A percentile compares a stretch with the other conserved stretches of the same genome.
Conservation (phyloP, 1,140 invertebrate species). For the Apis dorsata region DNA sequence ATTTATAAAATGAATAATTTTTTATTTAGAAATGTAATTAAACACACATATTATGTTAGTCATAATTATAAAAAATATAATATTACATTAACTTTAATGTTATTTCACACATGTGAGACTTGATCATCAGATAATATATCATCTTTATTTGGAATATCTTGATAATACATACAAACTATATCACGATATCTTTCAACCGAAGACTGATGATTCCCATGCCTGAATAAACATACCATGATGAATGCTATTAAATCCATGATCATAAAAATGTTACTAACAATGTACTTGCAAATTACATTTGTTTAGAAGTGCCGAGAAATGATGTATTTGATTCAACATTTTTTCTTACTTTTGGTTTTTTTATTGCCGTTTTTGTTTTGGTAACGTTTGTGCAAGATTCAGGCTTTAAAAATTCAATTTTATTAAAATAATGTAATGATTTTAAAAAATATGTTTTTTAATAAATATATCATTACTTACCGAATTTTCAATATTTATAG, state of each 20-base stretch:
- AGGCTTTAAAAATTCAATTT: neutral
- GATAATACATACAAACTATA: slow-evolving; percentile 45
- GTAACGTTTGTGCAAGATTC: neutral
- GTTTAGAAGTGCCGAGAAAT: neutral
- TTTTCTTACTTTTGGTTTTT: neutral
- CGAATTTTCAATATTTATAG: neutral
- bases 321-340: neutral
- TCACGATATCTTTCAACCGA: neutral
- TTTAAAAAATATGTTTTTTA: neutral
- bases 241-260: neutral
- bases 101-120: slow-evolving; percentile 43
- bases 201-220: neutral
- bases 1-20: neutral
- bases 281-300: slow-evolving; percentile 14
- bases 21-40: neutral
- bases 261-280: neutral
- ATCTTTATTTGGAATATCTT: slow-evolving; percentile 27
- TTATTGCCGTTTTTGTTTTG: neutral
- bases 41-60: neutral
- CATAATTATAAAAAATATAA: neutral
- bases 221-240: neutral
- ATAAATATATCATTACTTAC: neutral
- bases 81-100: neutral
- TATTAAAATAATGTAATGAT: neutral
- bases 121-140: slow-evolving; percentile 63